Base-by-base conservation (phyloP, 2,797 vertebrate species). In the Sorex maritimensis region DNA sequence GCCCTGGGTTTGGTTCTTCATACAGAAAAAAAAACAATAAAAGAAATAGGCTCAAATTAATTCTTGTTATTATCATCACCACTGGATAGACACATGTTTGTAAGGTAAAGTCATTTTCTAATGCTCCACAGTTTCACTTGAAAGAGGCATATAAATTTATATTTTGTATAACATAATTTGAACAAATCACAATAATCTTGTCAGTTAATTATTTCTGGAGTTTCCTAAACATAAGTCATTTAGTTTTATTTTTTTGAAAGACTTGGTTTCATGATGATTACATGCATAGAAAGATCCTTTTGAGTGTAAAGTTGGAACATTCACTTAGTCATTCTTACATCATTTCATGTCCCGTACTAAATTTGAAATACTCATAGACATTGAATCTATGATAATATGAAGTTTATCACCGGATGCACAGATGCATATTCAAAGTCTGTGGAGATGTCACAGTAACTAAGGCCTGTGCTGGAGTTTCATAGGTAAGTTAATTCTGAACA, bases 401-500 rank as follows among this genome's bases (percentile, higher is more conserved):
- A 88, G 61, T 67, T 86, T 24, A 67, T 73, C 21, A 30, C 21
- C 11, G 14, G 81, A 68, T 90, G 52, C 21, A 19, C 21, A 61
- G 58, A 21, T 61, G 58, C 15, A 41, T 72, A 61, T 65, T 88
- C 73, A 72, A 79, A 11, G 28, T n/a, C 72, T 85, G 15, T 4
- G 26, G 72, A 90, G 6, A 49, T 71, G 23, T 71, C 81, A 74
- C 26, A 72, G 84, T 91, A 90, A 80, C 30, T 73, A 84, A 80
- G 12, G 12, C 11, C 58, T 21, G 0, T 46, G 0, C 61, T 83
- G 58, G 8, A 67, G 28, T 67, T 88, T 78, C 11, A 24, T 5
- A n/a, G 19, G 41, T 74, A 86, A n/a, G 21, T 65, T n/a, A 73
- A 28, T 58, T 93, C 63, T 65, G 26, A 78, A 65, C 44, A 83